Percentiles rank a stretch among this genome's conserved stretches.
Conservation (phyloP, 2,888 invertebrate species). For the Cephus rjabovi region DNA sequence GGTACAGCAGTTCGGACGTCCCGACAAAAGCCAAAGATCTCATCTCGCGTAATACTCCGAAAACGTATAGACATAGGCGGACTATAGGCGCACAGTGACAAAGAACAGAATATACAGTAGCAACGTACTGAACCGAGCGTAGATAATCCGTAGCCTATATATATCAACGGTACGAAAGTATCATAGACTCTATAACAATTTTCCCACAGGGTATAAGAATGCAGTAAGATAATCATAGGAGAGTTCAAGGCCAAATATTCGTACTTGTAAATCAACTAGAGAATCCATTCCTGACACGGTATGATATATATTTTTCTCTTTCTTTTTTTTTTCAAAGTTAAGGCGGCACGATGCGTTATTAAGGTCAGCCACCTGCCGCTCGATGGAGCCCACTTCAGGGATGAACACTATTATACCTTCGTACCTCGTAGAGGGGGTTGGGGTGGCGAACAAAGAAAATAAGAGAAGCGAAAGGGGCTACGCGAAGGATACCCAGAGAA, state of each 20-base stretch:
- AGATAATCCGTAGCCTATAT: neutral
- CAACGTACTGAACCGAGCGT: neutral
- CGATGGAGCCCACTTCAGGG: constrained; percentile 63
- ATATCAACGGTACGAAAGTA: neutral
- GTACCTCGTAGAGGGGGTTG: constrained; percentile 35
- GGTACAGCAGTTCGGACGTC: neutral
- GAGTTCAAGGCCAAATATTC: constrained; percentile 12
- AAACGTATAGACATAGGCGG: neutral
- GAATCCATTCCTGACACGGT: neutral
- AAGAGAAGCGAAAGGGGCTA: constrained; percentile 59
- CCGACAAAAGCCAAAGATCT: neutral
- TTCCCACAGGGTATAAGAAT: constrained; percentile 30
- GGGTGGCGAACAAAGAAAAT: constrained; percentile 58
- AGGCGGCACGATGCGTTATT: constrained; percentile 53
- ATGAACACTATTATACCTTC: constrained; percentile 62
- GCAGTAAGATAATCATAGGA: constrained; percentile 19
- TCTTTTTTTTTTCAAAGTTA: constrained; percentile 24
- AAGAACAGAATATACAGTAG: neutral
- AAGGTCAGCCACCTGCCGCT: constrained; percentile 67
- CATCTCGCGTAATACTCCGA: neutral
- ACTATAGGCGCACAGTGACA: neutral
- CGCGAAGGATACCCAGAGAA: constrained; percentile 28
- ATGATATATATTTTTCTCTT: constrained; percentile 23
- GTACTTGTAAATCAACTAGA: constrained; percentile 6
- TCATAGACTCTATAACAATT: constrained; percentile 6